Evolutionary conservation across 2,113 vertebrate genomes (phyloP), one percentile per base, ranked within the genome.

Genomic region (Pseudorhombus dupliciocellatus): DNA sequence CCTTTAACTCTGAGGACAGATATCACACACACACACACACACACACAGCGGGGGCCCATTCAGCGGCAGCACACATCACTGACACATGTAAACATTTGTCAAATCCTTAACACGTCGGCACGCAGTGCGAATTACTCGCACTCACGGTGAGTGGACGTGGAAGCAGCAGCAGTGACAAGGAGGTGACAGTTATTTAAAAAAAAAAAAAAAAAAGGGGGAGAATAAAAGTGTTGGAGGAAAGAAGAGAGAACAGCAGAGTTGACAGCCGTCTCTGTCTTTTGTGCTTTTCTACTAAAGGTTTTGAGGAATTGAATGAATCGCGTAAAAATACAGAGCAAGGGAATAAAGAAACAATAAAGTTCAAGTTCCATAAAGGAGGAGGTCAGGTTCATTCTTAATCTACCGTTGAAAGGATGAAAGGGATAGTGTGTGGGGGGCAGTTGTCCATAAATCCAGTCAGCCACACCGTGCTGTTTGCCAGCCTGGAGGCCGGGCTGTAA

Each of bases 401-500:
- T 75, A 44, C 50, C 52, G 44, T 15, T 60, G 55, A 69, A 30
- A 53, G 57, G 65, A 55, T 24, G 28, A 55, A 26, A 67, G 31
- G 58, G 61, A 30, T 20, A 22, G 37, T 75, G 53, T 70, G 51
- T 25, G 51, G 40, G 51, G 40, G 26, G 77, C 50, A 68, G 77
- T 73, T 59, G 62, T 70, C 40, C 80, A 37, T 68, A 65, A 87
- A 79, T 85, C 70, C 83, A 77, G 81, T 89, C 80, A 85, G 77
- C 91, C 90, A 87, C 79, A 67, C 54, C 77, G 74, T 55, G 84
- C 55, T 94, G 87, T 95, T 93, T 94, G 87, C 89, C 84, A 83
- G 81, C 75, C 88, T 73, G 70, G 81, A 85, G 90, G 90, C 88
- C 90, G 78, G 79, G 69, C 87, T 92, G 79, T 25, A 90, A 92